Evolutionary conservation across 2,888 invertebrate species (phyloP), one percentile per base, ranked within the genome.

Genomic region (Fissipunctia ypsillon): DNA sequence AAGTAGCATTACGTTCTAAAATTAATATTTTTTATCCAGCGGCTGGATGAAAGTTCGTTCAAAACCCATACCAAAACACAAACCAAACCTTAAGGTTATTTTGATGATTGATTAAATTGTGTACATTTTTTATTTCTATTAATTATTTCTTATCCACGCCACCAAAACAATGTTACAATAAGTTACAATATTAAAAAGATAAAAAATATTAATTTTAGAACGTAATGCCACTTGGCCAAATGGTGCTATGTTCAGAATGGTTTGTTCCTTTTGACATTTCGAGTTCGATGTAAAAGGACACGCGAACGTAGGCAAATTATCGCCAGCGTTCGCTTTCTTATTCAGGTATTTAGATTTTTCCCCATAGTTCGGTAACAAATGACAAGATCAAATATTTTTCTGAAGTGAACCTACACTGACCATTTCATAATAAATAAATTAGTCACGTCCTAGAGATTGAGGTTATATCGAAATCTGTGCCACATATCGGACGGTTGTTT

Each of bases 261-360:
- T 88, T 90, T 81, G 83, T 88, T 93, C 93, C 91, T 95, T 95
- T 96, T 95, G 95, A 95, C 95, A 93, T 95, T 93, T 92, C 91
- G 88, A 90, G 91, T 93, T 92, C 91, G 88, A 90, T 91, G 89
- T 93, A 91, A 91, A 93, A 91, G 92, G 94, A 95, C 95, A 95
- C 95, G 95, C 95, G 95, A 96, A 96, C 95, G 93, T 93, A 94
- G 95, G 95, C 95, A 90, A 88, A 90, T 86, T 93, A 88, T 91
- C 84, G 95, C 95, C 95, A 91, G 88, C 93, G 95, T 95, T 95
- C 94, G 95, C 91, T 88, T 89, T 90, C 90, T 92, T 93, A 91
- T 91, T 84, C 93, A 95, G 95, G 95, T 96, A 95, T 88, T 86
- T 81, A 75, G 45, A 35, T 67, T 74, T 84, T 86, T 86, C 84